These are phyloP conservation scores for Anniella stebbinsi DNA, from an alignment of 2,797 vertebrate genomes.

Conservation along the genomic window DNA sequence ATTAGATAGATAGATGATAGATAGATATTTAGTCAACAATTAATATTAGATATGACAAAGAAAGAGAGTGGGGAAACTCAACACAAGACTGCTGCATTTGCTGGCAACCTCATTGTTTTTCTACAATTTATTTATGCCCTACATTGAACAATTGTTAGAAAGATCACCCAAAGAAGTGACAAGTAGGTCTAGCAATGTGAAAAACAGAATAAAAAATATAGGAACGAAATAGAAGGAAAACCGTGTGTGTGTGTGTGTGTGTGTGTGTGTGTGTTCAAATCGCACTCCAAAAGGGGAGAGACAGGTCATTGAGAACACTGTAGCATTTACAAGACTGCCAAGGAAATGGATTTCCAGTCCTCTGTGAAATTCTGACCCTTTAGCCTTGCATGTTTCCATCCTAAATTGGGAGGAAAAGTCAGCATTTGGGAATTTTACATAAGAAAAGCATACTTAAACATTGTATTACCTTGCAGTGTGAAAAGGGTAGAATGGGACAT, in stretches of 20 bases:
- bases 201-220: neutral
- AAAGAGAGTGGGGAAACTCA: neutral
- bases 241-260: neutral
- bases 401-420: neutral
- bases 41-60: no score
- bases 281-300: neutral
- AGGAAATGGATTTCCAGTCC: slow-evolving; percentile 10
- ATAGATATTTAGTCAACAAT: no score
- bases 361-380: neutral
- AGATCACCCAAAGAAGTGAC: neutral
- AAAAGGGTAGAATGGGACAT: neutral
- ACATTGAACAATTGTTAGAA: neutral
- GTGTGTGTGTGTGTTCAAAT: neutral
- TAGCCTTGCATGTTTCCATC: neutral
- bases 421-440: neutral
- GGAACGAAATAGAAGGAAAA: neutral
- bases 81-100: neutral
- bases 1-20: no score
- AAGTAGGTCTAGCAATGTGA: neutral
- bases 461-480: neutral
- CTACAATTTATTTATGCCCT: neutral
- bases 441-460: neutral
- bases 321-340: slow-evolving; percentile 5
- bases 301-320: neutral
- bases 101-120: neutral